phyloP scores from a whole-genome alignment of 1,140 invertebrate species.

The Lerema accius region DNA sequence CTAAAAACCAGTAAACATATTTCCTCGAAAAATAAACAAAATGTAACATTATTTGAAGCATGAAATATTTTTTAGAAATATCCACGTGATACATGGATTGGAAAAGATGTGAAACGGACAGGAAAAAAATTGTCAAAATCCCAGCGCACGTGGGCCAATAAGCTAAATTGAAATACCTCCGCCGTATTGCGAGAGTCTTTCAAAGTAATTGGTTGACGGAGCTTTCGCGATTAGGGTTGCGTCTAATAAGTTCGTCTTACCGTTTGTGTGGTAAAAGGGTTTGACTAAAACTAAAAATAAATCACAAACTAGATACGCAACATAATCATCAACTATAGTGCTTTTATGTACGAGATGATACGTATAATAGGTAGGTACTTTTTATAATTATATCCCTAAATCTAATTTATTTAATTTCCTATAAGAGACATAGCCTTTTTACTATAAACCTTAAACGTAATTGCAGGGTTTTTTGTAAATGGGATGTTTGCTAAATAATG shows the following conservation, averaged over 20 bases:
- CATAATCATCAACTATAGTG: neutral
- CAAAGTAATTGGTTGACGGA: slow-evolving; percentile 73
- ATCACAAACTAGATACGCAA: neutral
- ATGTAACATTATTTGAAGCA: no score
- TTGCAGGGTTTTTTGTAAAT: no score
- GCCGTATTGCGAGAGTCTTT: slow-evolving; percentile 64
- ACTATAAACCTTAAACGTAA: no score
- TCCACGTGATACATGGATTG: slow-evolving; percentile 57
- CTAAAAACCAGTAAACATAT: no score
- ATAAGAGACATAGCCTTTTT: no score
- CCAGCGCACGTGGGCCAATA: slow-evolving; percentile 73
- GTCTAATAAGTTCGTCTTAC: slow-evolving; percentile 26
- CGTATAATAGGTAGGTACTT: no score
- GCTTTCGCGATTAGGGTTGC: slow-evolving; percentile 58
- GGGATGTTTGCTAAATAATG: no score
- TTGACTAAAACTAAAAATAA: slow-evolving; percentile 5
- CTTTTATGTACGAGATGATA: neutral
- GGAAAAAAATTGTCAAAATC: slow-evolving; percentile 75
- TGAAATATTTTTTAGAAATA: slow-evolving; percentile 27
- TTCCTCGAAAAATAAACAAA: no score
- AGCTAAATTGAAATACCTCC: slow-evolving; percentile 77
- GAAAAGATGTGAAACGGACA: slow-evolving; percentile 63
- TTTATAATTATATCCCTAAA: no score
- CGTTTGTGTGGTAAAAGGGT: neutral
- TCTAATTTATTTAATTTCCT: no score